A percentile compares a stretch with the other conserved stretches of the same genome.
phyloP scores from a whole-genome alignment of 2,113 vertebrate species.

The Tachysurus fulvidraco region DNA sequence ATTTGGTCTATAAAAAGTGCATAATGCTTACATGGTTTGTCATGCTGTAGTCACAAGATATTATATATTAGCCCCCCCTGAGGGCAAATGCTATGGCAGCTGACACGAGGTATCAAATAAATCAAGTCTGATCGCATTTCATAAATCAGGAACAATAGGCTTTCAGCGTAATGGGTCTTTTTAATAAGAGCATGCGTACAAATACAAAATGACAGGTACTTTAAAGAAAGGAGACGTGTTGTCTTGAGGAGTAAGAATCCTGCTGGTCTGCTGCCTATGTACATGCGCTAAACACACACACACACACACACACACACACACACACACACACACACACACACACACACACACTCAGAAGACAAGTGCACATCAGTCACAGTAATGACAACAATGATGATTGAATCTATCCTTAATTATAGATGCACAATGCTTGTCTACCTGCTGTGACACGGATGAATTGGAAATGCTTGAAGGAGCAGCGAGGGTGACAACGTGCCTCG shows the following conservation, averaged over 20 bases:
- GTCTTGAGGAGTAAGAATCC: constrained; percentile 28
- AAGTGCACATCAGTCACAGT: constrained; percentile 48
- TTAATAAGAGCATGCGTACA: constrained; percentile 29
- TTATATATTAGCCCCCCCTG: constrained; percentile 15
- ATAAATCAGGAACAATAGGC: constrained; percentile 47
- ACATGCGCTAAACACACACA: no score
- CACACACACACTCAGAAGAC: background rate
- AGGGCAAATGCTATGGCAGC: constrained; percentile 8
- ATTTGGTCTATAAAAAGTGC: background rate
- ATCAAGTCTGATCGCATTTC: constrained; percentile 33
- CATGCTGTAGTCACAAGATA: constrained; percentile 23
- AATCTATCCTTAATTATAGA: constrained; percentile 50
- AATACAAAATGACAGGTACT: constrained; percentile 38
- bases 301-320: no score
- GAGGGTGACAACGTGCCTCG: constrained; percentile 33
- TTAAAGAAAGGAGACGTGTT: constrained; percentile 44
- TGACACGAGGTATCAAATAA: constrained; percentile 19
- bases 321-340: no score
- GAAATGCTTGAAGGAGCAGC: constrained; percentile 50
- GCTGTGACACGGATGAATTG: constrained; percentile 52
- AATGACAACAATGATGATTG: constrained; percentile 53
- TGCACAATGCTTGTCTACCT: constrained; percentile 50
- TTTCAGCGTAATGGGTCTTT: constrained; percentile 28
- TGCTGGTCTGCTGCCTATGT: constrained; percentile 6
- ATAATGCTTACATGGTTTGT: background rate